phyloP scores from a whole-genome alignment of 1,140 invertebrate species.

The Octopus sinensis region DNA sequence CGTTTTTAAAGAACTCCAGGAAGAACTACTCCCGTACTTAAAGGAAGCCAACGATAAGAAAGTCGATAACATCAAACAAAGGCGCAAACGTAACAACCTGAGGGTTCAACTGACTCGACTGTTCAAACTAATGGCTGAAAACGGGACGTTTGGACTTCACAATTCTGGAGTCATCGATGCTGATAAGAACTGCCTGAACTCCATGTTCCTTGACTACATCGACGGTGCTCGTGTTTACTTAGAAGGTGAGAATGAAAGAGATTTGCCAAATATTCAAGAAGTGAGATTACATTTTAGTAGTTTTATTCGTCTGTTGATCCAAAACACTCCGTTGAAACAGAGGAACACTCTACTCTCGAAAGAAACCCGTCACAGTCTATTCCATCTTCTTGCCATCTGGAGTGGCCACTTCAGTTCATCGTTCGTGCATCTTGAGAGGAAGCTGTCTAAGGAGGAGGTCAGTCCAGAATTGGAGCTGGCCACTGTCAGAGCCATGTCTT shows the following conservation, averaged over 20 bases:
- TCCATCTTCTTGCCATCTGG: conserved; percentile 90
- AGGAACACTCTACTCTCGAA: conserved; percentile 75
- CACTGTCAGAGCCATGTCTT: conserved; percentile 81
- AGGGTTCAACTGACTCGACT: conserved; percentile 85
- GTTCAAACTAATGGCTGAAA: conserved; percentile 86
- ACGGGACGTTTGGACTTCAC: conserved; percentile 72
- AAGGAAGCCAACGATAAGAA: conserved; percentile 96
- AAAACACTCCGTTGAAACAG: conserved; percentile 51
- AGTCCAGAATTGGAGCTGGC: conserved; percentile 66
- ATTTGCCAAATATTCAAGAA: conserved; percentile 66
- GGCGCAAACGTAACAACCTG: conserved; percentile 82
- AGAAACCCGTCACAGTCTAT: conserved; percentile 81
- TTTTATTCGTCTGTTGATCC: conserved; percentile 86
- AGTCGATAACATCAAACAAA: conserved; percentile 89
- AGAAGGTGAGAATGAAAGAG: conserved; percentile 73
- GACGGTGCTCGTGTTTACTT: conserved; percentile 88
- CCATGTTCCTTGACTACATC: conserved; percentile 89
- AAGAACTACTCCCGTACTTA: conserved; percentile 86
- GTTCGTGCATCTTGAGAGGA: conserved; percentile 57
- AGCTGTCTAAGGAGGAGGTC: conserved; percentile 50
- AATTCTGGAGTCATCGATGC: conserved; percentile 75
- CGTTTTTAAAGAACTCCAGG: conserved; percentile 92
- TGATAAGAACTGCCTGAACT: conserved; percentile 77
- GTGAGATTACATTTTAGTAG: conserved; percentile 92
- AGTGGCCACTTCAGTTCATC: conserved; percentile 76